phyloP scores from a whole-genome alignment of 2,113 vertebrate species.

The Pterocles orientalis region DNA sequence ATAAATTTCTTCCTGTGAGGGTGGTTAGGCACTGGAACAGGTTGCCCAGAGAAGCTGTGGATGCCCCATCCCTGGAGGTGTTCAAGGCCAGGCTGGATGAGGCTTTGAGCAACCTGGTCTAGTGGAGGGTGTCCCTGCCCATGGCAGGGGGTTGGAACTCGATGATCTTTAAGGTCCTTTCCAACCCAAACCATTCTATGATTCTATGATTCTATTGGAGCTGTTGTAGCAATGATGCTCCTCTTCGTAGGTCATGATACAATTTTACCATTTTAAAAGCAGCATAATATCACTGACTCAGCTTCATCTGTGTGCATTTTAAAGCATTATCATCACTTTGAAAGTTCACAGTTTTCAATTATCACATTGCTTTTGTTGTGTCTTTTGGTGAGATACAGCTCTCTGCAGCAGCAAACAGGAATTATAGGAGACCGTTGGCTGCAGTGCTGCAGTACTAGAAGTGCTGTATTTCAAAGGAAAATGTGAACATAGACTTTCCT shows the following conservation, averaged over 20 bases:
- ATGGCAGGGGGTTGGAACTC: too few relatives aligned
- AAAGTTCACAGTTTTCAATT: background rate
- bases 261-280: background rate
- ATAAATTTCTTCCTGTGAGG: too few relatives aligned
- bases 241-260: background rate
- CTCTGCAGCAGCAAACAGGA: background rate
- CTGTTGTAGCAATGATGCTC: background rate
- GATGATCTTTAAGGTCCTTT: too few relatives aligned
- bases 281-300: background rate
- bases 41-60: too few relatives aligned
- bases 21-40: too few relatives aligned
- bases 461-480: background rate
- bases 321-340: background rate
- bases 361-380: background rate
- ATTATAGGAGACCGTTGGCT: background rate
- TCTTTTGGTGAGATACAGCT: background rate
- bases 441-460: background rate
- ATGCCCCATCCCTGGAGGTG: too few relatives aligned
- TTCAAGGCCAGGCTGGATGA: too few relatives aligned
- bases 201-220: background rate
- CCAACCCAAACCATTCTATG: too few relatives aligned
- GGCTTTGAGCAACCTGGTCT: too few relatives aligned
- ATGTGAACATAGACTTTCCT: background rate
- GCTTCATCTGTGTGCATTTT: background rate
- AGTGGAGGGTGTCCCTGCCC: too few relatives aligned